Conservation (phyloP, 2,113 vertebrate species). For the Pygoscelis antarcticus region DNA sequence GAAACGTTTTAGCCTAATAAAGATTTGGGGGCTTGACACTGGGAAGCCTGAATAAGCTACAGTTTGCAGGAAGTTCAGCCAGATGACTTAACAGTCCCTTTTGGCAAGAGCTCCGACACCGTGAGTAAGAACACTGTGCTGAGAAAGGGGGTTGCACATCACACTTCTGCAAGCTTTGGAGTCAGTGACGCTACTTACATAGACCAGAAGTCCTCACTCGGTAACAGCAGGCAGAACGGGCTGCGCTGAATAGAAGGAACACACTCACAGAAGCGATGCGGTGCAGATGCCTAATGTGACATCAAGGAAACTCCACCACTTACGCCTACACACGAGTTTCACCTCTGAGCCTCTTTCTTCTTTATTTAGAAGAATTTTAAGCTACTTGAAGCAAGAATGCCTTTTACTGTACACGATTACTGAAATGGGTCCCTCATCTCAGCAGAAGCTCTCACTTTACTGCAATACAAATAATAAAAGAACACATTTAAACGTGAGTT, state of each 20-base stretch:
- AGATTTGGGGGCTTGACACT: not conserved
- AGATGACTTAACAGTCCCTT: not conserved
- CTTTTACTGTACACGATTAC: not conserved
- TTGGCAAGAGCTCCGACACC: not conserved
- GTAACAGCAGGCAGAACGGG: not conserved
- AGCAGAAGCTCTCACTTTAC: not conserved
- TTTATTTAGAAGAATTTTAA: not conserved
- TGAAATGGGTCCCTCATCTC: not conserved
- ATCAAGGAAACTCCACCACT: not conserved
- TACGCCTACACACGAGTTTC: fast-evolving
- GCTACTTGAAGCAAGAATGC: not conserved
- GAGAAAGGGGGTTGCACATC: not conserved
- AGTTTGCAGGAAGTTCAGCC: not conserved
- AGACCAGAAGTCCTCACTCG: not conserved
- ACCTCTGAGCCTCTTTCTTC: not conserved
- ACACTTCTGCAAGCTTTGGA: not conserved
- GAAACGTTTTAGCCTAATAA: not conserved
- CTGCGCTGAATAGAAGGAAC: not conserved
- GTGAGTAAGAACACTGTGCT: not conserved
- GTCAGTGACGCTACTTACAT: not conserved
- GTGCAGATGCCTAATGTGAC: not conserved
- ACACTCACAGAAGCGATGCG: not conserved
- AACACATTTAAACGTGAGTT: not conserved
- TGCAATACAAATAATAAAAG: not conserved
- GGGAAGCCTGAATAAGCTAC: not conserved